Percentiles rank a stretch among this genome's conserved stretches.
phyloP scores from a whole-genome alignment of 2,797 vertebrate genomes.

The Thaleichthys pacificus region DNA sequence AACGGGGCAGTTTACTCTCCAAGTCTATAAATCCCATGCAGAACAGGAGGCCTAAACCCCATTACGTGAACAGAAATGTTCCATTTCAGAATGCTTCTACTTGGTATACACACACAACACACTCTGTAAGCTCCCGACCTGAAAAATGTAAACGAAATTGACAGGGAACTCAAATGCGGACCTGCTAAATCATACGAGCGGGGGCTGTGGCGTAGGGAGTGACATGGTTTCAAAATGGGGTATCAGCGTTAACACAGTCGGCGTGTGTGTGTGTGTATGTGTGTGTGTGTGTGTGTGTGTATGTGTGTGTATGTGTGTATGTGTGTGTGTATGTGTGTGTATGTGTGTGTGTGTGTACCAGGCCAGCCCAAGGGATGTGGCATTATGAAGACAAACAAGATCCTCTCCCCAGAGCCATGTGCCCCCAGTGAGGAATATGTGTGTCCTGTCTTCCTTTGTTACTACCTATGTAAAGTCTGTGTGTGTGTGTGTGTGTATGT shows the following conservation, averaged over 20 bases:
- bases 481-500: neutral
- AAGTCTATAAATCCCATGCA: too few relatives aligned
- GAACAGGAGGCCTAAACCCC: neutral
- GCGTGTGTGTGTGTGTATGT: neutral
- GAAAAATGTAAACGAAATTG: neutral
- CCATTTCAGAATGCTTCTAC: neutral
- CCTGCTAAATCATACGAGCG: neutral
- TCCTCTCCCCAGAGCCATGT: slow-evolving; percentile 3
- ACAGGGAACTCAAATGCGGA: neutral
- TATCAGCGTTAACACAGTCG: neutral
- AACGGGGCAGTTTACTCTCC: too few relatives aligned
- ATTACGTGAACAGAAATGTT: neutral
- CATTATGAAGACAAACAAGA: slow-evolving; percentile 7
- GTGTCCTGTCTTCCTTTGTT: slow-evolving; percentile 8
- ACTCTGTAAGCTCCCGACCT: neutral
- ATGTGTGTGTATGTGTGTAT: neutral
- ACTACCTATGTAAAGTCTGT: neutral
- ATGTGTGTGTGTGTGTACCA: neutral
- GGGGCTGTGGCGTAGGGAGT: too few relatives aligned
- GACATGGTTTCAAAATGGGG: neutral
- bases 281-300: neutral
- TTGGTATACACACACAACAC: neutral
- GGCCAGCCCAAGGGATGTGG: neutral
- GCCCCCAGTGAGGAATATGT: neutral
- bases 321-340: neutral